Conservation (phyloP, 2,888 invertebrate genomes). For the Amphimallon solstitiale region DNA sequence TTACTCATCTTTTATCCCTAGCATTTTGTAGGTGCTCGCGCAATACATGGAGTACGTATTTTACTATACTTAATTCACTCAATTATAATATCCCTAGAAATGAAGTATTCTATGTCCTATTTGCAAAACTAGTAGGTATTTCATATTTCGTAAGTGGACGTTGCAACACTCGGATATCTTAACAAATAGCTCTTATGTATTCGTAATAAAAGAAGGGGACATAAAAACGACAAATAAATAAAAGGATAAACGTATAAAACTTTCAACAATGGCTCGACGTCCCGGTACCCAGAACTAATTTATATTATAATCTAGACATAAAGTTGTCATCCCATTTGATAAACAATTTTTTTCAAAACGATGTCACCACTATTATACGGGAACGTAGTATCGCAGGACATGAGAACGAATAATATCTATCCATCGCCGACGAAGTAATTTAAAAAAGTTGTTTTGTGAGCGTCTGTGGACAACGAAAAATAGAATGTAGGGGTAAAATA, state of each 20-base stretch:
- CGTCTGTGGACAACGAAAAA: conserved; percentile 13
- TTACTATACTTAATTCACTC: no score
- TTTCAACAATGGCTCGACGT: conserved; percentile 27
- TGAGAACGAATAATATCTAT: not conserved
- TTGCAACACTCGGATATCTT: not conserved
- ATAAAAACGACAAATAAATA: conserved; percentile 28
- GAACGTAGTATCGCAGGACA: not conserved
- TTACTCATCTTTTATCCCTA: no score
- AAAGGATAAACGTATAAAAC: conserved; percentile 26
- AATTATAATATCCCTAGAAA: no score
- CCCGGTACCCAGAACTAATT: conserved; percentile 9
- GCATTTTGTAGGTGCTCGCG: no score
- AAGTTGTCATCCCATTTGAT: conserved; percentile 23
- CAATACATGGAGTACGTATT: no score
- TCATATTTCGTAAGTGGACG: no score
- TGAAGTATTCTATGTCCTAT: no score
- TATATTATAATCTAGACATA: conserved; percentile 33
- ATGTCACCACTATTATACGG: not conserved
- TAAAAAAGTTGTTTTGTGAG: conserved; percentile 1
- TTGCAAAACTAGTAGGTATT: no score
- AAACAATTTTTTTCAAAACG: conserved; percentile 26
- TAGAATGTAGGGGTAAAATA: not conserved
- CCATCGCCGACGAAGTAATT: conserved; percentile 13
- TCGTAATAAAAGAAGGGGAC: conserved; percentile 24
- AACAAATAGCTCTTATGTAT: conserved; percentile 10